Conservation (phyloP, 2,888 invertebrate species). For the Toxonevra muliebris region DNA sequence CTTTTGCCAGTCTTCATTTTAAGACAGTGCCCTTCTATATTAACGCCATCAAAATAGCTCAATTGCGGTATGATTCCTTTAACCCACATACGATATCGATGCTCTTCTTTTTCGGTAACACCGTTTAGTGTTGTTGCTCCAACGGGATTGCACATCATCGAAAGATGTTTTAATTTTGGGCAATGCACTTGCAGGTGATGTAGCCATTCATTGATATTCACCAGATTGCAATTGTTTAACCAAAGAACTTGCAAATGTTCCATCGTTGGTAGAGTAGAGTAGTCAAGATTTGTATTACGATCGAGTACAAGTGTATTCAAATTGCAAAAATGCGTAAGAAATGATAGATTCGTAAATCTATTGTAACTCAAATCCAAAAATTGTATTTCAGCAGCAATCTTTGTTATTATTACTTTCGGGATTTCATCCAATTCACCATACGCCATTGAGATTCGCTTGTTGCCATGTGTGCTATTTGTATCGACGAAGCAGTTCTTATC, state of each 20-base stretch:
- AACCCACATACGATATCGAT: slow-evolving; percentile 42
- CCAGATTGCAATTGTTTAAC: slow-evolving; percentile 73
- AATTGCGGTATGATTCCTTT: slow-evolving; percentile 42
- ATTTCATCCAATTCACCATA: slow-evolving; percentile 72
- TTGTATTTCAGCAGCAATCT: slow-evolving; percentile 68
- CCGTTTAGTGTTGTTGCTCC: slow-evolving; percentile 77
- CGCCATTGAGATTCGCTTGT: slow-evolving; percentile 66
- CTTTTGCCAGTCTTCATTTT: neutral
- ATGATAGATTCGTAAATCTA: slow-evolving; percentile 76
- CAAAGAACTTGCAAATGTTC: slow-evolving; percentile 78
- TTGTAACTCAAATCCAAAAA: slow-evolving; percentile 77
- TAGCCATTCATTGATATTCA: slow-evolving; percentile 74
- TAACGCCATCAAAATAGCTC: slow-evolving; percentile 44
- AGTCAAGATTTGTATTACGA: slow-evolving; percentile 76
- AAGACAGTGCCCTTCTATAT: slow-evolving; percentile 30
- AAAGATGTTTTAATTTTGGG: slow-evolving; percentile 76
- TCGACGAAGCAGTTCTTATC: no score
- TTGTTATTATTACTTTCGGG: slow-evolving; percentile 70
- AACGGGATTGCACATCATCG: slow-evolving; percentile 81
- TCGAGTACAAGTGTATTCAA: slow-evolving; percentile 81
- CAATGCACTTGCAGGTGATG: slow-evolving; percentile 73
- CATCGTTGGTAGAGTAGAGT: slow-evolving; percentile 73
- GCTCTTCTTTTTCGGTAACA: slow-evolving; percentile 64
- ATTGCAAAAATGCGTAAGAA: slow-evolving; percentile 73
- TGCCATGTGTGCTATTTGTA: neutral